Conservation (phyloP, 2,797 vertebrate genomes). For the Falco rusticolus region DNA sequence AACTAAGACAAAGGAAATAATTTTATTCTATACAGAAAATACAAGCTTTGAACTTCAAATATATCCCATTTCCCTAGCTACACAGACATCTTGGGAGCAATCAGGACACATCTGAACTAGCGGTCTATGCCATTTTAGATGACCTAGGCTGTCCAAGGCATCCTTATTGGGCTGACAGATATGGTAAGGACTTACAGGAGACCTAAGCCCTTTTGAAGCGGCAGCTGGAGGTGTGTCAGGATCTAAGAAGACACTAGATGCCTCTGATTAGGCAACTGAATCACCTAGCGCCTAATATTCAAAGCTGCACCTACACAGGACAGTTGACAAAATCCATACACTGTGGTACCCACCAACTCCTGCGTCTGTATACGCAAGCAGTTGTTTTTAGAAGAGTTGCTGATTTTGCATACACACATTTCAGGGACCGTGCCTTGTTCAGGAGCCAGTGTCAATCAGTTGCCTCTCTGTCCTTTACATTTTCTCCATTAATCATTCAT, state of each 20-base stretch:
- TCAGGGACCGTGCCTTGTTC: neutral
- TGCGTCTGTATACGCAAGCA: neutral
- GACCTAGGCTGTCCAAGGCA: neutral
- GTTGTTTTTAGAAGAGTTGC: neutral
- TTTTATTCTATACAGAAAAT: neutral
- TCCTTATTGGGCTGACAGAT: neutral
- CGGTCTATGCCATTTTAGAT: neutral
- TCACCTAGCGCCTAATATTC: neutral
- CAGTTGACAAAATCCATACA: neutral
- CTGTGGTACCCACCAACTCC: neutral
- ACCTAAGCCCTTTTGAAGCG: neutral
- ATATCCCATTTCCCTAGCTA: neutral
- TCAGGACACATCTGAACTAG: neutral
- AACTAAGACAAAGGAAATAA: neutral
- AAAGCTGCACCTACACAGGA: neutral
- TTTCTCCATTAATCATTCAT: neutral
- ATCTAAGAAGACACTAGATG: neutral
- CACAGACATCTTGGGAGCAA: neutral
- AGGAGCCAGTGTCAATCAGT: neutral
- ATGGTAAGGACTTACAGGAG: neutral
- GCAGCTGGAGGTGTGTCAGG: neutral
- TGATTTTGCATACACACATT: rapidly evolving
- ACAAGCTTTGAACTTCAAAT: neutral
- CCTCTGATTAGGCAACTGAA: neutral
- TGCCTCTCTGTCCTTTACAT: neutral